phyloP scores from a whole-genome alignment of 2,797 vertebrate genomes.

The Etheostoma perlongum region DNA sequence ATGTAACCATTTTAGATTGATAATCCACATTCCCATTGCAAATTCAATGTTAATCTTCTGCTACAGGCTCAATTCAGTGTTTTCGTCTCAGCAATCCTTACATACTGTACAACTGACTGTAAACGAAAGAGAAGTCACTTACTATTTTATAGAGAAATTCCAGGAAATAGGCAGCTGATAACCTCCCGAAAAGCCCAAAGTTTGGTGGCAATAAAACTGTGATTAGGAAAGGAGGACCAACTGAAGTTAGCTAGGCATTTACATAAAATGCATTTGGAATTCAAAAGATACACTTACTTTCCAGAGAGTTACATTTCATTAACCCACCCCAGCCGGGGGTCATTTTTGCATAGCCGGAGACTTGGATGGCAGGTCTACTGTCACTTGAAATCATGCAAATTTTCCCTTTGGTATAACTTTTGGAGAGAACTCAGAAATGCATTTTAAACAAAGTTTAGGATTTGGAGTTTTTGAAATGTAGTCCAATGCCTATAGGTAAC shows the following conservation, averaged over 20 bases:
- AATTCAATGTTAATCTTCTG: not conserved
- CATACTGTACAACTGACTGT: not conserved
- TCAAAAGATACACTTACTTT: conserved; percentile 36
- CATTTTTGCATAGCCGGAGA: conserved; percentile 31
- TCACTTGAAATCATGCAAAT: conserved; percentile 49
- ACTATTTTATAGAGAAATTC: conserved; percentile 13
- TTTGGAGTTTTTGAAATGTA: conserved; percentile 11
- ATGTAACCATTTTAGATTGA: not conserved
- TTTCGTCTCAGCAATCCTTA: not conserved
- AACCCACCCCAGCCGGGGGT: conserved; percentile 31
- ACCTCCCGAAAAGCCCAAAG: conserved; percentile 4
- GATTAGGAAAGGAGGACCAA: conserved; percentile 9
- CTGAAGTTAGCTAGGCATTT: conserved; percentile 33
- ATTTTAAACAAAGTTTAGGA: not conserved
- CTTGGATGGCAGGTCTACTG: conserved; percentile 43
- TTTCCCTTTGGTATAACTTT: conserved; percentile 19
- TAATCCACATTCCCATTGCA: conserved; percentile 2
- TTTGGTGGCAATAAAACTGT: conserved; percentile 9
- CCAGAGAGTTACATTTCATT: conserved; percentile 38
- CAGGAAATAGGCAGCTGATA: conserved; percentile 9
- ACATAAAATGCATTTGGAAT: conserved; percentile 57
- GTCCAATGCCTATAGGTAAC: not conserved
- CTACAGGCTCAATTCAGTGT: not conserved
- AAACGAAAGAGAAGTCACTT: not conserved
- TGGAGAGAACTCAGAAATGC: not conserved